Conservation (phyloP, 2,113 vertebrate species). For the Ginglymostoma cirratum region DNA sequence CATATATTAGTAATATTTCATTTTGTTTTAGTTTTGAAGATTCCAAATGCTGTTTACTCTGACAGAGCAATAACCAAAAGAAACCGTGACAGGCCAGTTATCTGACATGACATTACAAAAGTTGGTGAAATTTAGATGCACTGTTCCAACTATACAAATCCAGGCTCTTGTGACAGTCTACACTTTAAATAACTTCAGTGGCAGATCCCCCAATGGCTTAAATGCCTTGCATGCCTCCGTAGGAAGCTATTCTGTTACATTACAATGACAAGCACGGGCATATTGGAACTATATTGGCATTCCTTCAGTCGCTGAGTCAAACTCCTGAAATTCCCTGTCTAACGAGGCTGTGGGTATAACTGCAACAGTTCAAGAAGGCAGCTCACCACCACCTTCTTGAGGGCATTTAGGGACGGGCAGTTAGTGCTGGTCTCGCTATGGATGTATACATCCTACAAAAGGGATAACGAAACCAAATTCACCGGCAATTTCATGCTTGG, state of each 20-base stretch:
- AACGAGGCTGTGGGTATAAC: neutral
- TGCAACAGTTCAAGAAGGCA: neutral
- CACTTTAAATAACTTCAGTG: neutral
- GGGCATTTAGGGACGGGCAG: neutral
- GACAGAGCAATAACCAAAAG: neutral
- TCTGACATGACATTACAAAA: neutral
- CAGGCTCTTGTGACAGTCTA: neutral
- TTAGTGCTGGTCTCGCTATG: neutral
- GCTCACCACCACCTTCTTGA: neutral
- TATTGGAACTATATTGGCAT: neutral
- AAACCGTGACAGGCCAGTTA: neutral
- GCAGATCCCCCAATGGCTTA: neutral
- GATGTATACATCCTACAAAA: neutral
- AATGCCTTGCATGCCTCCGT: neutral
- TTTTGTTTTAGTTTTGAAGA: neutral
- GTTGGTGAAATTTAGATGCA: slow-evolving; percentile 10
- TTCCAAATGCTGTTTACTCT: neutral
- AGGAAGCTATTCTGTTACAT: neutral
- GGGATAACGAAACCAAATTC: no score
- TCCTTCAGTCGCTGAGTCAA: neutral
- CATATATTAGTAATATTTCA: neutral
- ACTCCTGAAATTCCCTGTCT: neutral
- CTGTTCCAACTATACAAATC: neutral
- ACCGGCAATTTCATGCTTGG: neutral
- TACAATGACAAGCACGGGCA: no score